Percentiles rank a stretch among this genome's conserved stretches.
Evolutionary conservation across 2,113 vertebrate genomes (phyloP).

Genomic region (Cinclus cinclus): DNA sequence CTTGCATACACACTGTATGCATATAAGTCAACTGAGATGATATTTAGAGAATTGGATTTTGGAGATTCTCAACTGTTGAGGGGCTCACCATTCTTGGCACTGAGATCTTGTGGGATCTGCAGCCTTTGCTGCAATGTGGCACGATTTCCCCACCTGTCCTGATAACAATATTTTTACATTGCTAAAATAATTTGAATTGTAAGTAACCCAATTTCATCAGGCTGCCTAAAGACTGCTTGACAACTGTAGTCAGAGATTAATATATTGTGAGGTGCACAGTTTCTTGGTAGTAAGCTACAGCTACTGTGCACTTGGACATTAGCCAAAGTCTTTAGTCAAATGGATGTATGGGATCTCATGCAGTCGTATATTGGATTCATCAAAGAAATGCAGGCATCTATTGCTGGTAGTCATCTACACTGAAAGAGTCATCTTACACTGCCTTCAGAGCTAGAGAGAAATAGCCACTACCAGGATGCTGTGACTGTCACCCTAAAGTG

Average conservation of each 20-base stretch:
- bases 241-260: not conserved
- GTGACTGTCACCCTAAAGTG: not conserved
- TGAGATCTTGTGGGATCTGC: not conserved
- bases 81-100: not conserved
- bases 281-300: not conserved
- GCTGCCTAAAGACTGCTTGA: not conserved
- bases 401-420: not conserved
- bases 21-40: not conserved
- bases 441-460: not conserved
- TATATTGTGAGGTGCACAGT: not conserved
- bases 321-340: not conserved
- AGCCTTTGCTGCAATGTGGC: not conserved
- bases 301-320: not conserved
- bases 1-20: not conserved
- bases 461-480: not conserved
- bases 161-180: not conserved
- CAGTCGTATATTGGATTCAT: not conserved
- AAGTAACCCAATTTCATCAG: not conserved
- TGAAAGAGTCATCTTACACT: not conserved
- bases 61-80: not conserved
- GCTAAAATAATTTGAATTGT: not conserved
- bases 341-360: not conserved
- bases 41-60: fast-evolving
- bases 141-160: not conserved
- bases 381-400: not conserved